Evolutionary conservation across 1,140 invertebrate species (phyloP).

Genomic region (Bombus sibiricus): DNA sequence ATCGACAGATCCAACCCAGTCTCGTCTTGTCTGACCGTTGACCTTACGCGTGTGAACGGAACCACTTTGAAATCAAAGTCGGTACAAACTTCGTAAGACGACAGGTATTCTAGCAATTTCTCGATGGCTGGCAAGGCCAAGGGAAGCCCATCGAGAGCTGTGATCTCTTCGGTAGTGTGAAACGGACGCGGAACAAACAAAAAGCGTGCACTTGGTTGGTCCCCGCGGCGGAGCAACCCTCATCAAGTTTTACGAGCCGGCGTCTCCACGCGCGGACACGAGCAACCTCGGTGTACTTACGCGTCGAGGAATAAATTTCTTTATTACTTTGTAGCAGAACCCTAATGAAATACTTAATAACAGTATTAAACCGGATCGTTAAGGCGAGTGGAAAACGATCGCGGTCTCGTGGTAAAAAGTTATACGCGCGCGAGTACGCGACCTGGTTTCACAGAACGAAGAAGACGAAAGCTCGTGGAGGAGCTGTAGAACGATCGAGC

Average conservation of each 20-base stretch:
- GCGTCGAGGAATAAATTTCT: conserved; percentile 39
- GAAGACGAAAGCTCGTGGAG: neutral
- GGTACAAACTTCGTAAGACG: neutral
- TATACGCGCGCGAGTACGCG: neutral
- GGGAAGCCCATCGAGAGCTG: neutral
- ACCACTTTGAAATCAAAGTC: no score
- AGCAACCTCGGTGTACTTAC: neutral
- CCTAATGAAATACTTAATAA: conserved; percentile 49
- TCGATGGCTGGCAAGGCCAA: neutral
- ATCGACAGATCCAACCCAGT: neutral
- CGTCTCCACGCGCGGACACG: neutral
- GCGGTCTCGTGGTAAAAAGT: conserved; percentile 10
- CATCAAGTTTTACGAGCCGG: conserved; percentile 35
- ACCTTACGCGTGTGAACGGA: neutral
- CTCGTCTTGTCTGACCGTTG: neutral
- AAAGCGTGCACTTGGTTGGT: neutral
- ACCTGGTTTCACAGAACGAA: conserved; percentile 17
- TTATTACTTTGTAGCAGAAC: conserved; percentile 26
- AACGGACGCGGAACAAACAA: neutral
- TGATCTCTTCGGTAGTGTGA: neutral
- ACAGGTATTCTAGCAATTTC: neutral
- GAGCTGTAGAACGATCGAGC: neutral
- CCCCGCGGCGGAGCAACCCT: conserved; percentile 6
- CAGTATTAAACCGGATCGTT: conserved; percentile 34
- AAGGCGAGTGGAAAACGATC: conserved; percentile 6